A percentile compares a stretch with the other conserved stretches of the same genome.
These are phyloP conservation scores for Sigmodon hispidus DNA, from an alignment of 2,113 vertebrate genomes.

Conservation along the genomic window DNA sequence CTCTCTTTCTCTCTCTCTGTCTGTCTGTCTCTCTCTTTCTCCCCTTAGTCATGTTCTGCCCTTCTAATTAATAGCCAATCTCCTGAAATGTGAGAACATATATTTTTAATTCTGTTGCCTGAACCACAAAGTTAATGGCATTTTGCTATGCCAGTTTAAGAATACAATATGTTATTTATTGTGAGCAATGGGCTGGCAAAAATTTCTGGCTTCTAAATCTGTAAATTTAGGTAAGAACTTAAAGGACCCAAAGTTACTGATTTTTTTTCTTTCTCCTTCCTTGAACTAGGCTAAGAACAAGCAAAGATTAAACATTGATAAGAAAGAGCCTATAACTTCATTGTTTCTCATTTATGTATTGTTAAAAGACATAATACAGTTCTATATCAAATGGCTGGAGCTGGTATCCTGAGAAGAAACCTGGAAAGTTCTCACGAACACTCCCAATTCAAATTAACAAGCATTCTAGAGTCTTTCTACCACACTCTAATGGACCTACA, in stretches of 20 bases:
- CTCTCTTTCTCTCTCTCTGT: background rate
- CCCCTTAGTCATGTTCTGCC: background rate
- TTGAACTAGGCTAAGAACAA: background rate
- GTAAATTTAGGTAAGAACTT: background rate
- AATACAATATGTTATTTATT: background rate
- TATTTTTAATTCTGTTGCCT: background rate
- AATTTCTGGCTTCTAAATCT: background rate
- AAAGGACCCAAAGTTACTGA: too few species aligned
- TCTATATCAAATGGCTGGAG: background rate
- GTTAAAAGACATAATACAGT: background rate
- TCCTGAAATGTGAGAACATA: background rate
- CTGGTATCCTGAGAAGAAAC: background rate
- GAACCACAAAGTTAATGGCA: background rate
- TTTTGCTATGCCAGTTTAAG: background rate
- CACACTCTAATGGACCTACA: background rate
- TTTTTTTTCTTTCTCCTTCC: background rate
- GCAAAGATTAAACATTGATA: background rate
- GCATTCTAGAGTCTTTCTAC: fast-evolving
- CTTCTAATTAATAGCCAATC: background rate
- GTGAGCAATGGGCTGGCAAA: background rate
- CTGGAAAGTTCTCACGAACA: background rate
- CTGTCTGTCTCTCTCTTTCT: background rate
- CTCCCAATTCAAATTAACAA: background rate
- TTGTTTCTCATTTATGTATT: background rate
- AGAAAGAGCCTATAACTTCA: background rate